Conservation (phyloP, 1,140 invertebrate species). For the Ostrea denselamellosa region DNA sequence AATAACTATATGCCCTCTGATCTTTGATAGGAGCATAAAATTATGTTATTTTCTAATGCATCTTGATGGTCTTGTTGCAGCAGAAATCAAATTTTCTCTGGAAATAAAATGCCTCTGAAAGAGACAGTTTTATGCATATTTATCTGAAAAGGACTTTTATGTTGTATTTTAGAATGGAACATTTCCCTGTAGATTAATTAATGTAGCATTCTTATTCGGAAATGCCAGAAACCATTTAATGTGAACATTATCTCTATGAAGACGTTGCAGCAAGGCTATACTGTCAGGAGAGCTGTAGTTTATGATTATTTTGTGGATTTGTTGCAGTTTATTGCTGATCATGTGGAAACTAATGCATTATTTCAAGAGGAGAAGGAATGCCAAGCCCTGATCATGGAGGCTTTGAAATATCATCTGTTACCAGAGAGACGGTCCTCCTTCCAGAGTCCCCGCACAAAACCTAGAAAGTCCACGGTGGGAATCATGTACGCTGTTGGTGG, state of each 20-base stretch:
- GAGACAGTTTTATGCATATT: background rate
- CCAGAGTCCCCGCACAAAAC: conserved; percentile 88
- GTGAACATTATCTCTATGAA: background rate
- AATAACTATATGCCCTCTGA: no score
- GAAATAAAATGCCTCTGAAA: background rate
- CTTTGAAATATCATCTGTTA: conserved; percentile 93
- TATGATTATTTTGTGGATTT: conserved; percentile 31
- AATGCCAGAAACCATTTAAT: conserved; percentile 11
- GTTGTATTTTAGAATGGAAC: background rate
- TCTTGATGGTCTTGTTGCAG: background rate
- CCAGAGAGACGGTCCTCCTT: conserved; percentile 89
- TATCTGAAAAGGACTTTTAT: background rate
- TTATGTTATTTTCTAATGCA: background rate
- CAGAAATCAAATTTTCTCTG: background rate
- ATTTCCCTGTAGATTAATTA: background rate
- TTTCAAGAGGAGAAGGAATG: conserved; percentile 85
- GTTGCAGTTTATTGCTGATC: conserved; percentile 89
- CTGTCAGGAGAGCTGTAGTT: conserved; percentile 5
- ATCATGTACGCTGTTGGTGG: conserved; percentile 92
- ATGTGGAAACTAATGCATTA: conserved; percentile 86
- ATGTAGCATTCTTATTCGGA: background rate
- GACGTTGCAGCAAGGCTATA: background rate
- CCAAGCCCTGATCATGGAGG: conserved; percentile 94
- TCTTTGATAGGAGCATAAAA: no score
- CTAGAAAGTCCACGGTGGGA: conserved; percentile 94